Conservation (phyloP, 1,140 invertebrate species). For the Bacillus rossius region DNA sequence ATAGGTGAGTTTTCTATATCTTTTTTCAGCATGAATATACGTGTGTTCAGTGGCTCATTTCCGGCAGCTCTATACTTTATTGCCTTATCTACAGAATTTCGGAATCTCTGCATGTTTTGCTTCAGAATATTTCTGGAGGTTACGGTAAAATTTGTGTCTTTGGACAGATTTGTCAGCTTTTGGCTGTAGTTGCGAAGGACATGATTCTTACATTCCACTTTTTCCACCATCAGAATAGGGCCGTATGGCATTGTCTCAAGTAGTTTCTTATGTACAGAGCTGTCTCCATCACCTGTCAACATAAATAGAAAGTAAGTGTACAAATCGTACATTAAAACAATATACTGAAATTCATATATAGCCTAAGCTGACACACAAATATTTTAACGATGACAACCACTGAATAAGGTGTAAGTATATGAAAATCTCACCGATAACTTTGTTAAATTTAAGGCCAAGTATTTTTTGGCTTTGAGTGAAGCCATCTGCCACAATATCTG, state of each 20-base stretch:
- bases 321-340: neutral
- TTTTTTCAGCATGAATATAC: conserved; percentile 15
- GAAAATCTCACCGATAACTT: conserved; percentile 32
- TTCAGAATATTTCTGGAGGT: neutral
- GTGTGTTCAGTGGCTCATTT: neutral
- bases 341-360: neutral
- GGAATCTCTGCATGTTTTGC: neutral
- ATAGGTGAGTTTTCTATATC: conserved; percentile 29
- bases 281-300: conserved; percentile 38
- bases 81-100: neutral
- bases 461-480: conserved; percentile 35
- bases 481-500: conserved; percentile 37
- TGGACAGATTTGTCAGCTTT: conserved; percentile 16
- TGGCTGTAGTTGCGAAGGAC: conserved; percentile 29
- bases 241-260: conserved; percentile 28
- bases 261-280: conserved; percentile 35
- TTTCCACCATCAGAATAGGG: conserved; percentile 28
- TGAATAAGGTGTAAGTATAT: too few species aligned
- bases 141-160: neutral
- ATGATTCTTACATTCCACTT: conserved; percentile 35
- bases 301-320: neutral
- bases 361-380: too few species aligned
- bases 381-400: too few species aligned
- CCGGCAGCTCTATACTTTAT: neutral
- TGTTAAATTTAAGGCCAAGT: conserved; percentile 37